Conservation (phyloP, 2,888 invertebrate genomes). For the Atethmia centrago region DNA sequence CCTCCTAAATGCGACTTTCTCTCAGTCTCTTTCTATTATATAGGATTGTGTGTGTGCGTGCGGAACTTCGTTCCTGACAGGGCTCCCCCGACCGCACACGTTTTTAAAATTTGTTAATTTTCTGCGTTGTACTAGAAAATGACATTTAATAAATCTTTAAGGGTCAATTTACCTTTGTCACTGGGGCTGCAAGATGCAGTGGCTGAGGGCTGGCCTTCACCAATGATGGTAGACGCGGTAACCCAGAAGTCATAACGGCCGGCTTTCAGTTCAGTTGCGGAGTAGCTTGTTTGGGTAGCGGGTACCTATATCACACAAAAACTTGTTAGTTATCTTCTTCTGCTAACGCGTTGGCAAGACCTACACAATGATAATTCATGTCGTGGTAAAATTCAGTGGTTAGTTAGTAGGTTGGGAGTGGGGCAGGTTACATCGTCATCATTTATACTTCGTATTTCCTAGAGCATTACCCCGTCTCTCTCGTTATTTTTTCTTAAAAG, state of each 20-base stretch:
- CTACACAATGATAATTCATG: neutral
- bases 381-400: too few species aligned
- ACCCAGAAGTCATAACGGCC: conserved; percentile 98
- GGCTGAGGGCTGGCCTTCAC: conserved; percentile 97
- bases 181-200: conserved; percentile 96
- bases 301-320: conserved; percentile 86
- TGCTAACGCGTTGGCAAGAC: neutral
- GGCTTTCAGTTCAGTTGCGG: conserved; percentile 95
- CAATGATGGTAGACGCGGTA: conserved; percentile 97
- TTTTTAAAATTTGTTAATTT: neutral
- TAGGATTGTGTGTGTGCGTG: too few species aligned
- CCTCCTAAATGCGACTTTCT: too few species aligned
- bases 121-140: neutral
- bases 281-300: conserved; percentile 96
- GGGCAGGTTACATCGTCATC: neutral
- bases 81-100: too few species aligned
- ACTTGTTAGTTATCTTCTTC: neutral
- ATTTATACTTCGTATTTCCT: too few species aligned
- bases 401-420: neutral
- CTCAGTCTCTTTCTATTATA: too few species aligned
- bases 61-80: too few species aligned
- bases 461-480: neutral
- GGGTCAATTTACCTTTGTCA: conserved; percentile 91
- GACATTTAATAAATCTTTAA: neutral
- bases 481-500: neutral